Conservation (phyloP, 2,113 vertebrate genomes). For the Varanus komodoensis region DNA sequence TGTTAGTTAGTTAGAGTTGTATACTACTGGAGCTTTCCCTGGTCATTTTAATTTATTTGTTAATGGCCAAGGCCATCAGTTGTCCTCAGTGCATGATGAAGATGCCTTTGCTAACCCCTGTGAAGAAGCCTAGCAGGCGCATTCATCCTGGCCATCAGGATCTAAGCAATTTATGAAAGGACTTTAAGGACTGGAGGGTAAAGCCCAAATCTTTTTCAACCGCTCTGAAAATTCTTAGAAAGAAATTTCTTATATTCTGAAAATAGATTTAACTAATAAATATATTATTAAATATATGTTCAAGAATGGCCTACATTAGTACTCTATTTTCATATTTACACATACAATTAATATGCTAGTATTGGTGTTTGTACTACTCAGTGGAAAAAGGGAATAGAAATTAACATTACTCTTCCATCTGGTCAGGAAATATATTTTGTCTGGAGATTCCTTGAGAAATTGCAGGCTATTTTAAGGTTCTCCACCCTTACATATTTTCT, state of each 20-base stretch:
- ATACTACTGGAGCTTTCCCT: neutral
- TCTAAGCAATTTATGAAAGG: neutral
- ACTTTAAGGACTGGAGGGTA: neutral
- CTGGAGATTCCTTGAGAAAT: slow-evolving; percentile 1
- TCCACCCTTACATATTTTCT: neutral
- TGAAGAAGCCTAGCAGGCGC: neutral
- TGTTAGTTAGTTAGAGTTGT: neutral
- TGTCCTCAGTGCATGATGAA: neutral
- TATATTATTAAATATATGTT: neutral
- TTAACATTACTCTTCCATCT: neutral
- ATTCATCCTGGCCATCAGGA: neutral
- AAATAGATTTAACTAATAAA: neutral
- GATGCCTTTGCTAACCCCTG: neutral
- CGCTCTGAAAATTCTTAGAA: neutral
- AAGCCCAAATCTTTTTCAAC: neutral
- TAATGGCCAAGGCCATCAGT: neutral
- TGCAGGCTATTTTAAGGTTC: neutral
- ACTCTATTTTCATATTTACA: neutral
- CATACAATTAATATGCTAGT: neutral
- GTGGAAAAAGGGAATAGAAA: neutral
- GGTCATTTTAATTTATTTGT: neutral
- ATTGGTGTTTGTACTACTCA: neutral
- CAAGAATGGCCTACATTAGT: neutral
- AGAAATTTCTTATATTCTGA: neutral
- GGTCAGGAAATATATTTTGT: neutral